Percentiles rank a stretch among this genome's conserved stretches.
Conservation (phyloP, 2,797 vertebrate species). For the Mormyrus proboscirostris region DNA sequence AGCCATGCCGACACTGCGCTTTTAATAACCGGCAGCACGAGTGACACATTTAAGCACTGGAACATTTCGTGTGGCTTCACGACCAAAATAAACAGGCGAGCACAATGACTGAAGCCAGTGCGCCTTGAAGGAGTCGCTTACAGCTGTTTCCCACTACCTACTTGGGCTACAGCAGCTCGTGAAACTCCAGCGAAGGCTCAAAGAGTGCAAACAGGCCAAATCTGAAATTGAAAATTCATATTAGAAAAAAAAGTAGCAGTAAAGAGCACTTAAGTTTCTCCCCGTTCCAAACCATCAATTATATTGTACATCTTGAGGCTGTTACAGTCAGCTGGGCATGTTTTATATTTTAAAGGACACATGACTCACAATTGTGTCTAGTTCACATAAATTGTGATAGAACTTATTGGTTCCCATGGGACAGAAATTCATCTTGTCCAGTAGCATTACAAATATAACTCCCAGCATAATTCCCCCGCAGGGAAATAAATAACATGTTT, state of each 20-base stretch:
- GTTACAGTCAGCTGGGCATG: background rate
- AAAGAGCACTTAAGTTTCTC: background rate
- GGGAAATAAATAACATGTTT: background rate
- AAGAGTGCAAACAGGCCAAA: background rate
- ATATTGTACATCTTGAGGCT: background rate
- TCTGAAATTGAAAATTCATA: background rate
- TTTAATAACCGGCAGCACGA: background rate
- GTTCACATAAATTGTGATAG: background rate
- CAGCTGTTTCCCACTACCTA: background rate
- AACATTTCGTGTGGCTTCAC: background rate
- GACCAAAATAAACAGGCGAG: background rate
- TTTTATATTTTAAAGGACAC: background rate
- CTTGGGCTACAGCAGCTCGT: background rate
- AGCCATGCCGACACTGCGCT: background rate
- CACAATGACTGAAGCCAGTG: background rate
- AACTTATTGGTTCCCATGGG: background rate
- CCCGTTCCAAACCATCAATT: background rate
- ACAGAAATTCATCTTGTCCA: background rate
- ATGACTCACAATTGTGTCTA: background rate
- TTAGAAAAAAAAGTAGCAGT: background rate
- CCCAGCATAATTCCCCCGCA: background rate
- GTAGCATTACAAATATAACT: background rate
- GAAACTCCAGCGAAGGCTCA: background rate
- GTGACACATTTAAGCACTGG: slow-evolving; percentile 2
- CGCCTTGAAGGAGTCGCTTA: background rate